phyloP scores from a whole-genome alignment of 2,888 invertebrate species.

The Augiades crinisus region DNA sequence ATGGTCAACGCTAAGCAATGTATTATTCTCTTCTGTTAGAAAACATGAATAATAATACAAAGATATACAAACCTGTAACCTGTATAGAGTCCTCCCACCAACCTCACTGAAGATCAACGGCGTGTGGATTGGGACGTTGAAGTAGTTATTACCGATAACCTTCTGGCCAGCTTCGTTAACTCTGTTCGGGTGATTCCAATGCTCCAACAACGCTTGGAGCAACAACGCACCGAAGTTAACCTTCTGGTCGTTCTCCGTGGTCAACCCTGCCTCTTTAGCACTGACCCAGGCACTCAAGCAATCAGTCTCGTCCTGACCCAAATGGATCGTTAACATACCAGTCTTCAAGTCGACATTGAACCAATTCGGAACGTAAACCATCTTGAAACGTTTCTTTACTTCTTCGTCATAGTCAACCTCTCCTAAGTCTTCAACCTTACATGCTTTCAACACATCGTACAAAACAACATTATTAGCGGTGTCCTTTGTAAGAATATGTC shows the following conservation, averaged over 20 bases:
- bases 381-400: constrained; percentile 94
- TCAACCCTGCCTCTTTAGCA: constrained; percentile 95
- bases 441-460: constrained; percentile 95
- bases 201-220: constrained; percentile 96
- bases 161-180: constrained; percentile 86
- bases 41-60: too few relatives aligned
- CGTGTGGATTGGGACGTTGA: constrained; percentile 96
- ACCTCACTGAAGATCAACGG: constrained; percentile 99
- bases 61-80: constrained; percentile 74
- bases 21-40: too few relatives aligned
- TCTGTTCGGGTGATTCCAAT: constrained; percentile 91
- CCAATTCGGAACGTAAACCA: constrained; percentile 99
- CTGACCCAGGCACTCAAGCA: constrained; percentile 99
- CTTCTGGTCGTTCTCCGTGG: constrained; percentile 90
- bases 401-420: constrained; percentile 96
- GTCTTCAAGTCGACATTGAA: constrained; percentile 99
- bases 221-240: constrained; percentile 98
- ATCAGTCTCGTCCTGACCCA: constrained; percentile 98
- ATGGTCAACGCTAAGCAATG: too few relatives aligned
- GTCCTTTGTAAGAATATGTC: constrained; percentile 97
- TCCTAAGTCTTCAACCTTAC: constrained; percentile 95
- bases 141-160: constrained; percentile 88
- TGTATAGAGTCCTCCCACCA: constrained; percentile 96
- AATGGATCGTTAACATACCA: constrained; percentile 98
- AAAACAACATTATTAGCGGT: constrained; percentile 90